Evolutionary conservation across 2,797 vertebrate genomes (phyloP).

Genomic region (Percopsis omiscomaycus): DNA sequence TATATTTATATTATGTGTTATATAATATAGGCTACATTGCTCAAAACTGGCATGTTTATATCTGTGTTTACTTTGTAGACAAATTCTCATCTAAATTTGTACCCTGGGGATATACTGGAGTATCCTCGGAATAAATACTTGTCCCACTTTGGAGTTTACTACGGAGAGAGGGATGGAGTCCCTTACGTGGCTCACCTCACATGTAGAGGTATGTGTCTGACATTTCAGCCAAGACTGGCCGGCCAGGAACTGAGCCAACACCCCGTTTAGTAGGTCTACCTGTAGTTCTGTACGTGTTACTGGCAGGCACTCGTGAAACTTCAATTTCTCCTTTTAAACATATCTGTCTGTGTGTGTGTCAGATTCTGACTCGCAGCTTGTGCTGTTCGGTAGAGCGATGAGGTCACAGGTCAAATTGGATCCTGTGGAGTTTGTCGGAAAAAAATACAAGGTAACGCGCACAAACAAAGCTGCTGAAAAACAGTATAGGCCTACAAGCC

Average conservation of each 20-base stretch:
- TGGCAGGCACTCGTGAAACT: too few species aligned
- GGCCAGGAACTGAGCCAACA: too few species aligned
- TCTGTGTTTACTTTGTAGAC: constrained; percentile 43
- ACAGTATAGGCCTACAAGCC: too few species aligned
- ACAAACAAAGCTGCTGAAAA: not conserved
- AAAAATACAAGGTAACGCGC: constrained; percentile 67
- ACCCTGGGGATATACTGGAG: constrained; percentile 80
- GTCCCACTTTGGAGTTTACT: constrained; percentile 79
- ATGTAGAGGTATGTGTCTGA: constrained; percentile 60
- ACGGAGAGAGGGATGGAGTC: constrained; percentile 76
- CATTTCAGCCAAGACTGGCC: not conserved
- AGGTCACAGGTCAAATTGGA: constrained; percentile 77
- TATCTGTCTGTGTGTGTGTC: constrained; percentile 12
- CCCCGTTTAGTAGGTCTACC: not conserved
- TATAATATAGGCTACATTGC: too few species aligned
- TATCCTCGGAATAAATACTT: constrained; percentile 77
- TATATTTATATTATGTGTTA: too few species aligned
- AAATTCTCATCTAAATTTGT: constrained; percentile 59
- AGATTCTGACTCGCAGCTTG: constrained; percentile 76
- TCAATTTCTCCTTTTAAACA: not conserved
- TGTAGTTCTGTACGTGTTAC: not conserved
- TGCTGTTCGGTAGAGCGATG: constrained; percentile 75
- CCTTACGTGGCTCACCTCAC: constrained; percentile 80
- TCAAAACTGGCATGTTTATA: not conserved
- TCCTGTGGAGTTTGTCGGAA: constrained; percentile 74